Evolutionary conservation across 2,888 invertebrate genomes (phyloP).

Genomic region (Thyatira batis): DNA sequence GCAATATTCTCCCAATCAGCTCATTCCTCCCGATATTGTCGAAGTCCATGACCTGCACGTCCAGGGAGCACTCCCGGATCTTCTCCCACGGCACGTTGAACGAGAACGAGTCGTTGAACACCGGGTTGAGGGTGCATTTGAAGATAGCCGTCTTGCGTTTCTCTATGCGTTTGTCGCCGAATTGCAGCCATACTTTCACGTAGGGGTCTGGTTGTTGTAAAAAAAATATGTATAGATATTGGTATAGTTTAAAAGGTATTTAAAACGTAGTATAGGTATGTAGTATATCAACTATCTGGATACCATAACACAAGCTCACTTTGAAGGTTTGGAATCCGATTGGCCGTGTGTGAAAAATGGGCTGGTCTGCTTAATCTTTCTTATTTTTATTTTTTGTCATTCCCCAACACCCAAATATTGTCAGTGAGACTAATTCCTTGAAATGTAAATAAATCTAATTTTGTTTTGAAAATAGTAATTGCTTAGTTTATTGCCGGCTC

Average conservation of each 20-base stretch:
- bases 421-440: no score
- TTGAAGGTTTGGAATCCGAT: no score
- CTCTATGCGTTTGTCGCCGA: slow-evolving; percentile 96
- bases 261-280: no score
- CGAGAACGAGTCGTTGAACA: slow-evolving; percentile 97
- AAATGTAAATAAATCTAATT: no score
- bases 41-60: slow-evolving; percentile 97
- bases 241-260: not conserved
- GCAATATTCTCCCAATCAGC: slow-evolving; percentile 94
- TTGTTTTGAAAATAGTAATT: no score
- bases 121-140: slow-evolving; percentile 96
- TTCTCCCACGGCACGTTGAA: slow-evolving; percentile 99
- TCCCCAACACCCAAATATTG: no score
- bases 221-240: slow-evolving; percentile 8
- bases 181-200: slow-evolving; percentile 98
- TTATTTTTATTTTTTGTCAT: no score
- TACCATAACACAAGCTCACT: no score
- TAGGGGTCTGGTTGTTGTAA: slow-evolving; percentile 91
- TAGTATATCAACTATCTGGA: no score
- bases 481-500: no score
- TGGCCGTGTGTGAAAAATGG: no score
- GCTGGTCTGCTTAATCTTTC: no score
- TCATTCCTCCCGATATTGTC: slow-evolving; percentile 97
- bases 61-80: slow-evolving; percentile 95
- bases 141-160: slow-evolving; percentile 97